Evolutionary conservation across 2,888 invertebrate genomes (phyloP), one percentile per base, ranked within the genome.

Genomic region (Yponomeuta malinellus): DNA sequence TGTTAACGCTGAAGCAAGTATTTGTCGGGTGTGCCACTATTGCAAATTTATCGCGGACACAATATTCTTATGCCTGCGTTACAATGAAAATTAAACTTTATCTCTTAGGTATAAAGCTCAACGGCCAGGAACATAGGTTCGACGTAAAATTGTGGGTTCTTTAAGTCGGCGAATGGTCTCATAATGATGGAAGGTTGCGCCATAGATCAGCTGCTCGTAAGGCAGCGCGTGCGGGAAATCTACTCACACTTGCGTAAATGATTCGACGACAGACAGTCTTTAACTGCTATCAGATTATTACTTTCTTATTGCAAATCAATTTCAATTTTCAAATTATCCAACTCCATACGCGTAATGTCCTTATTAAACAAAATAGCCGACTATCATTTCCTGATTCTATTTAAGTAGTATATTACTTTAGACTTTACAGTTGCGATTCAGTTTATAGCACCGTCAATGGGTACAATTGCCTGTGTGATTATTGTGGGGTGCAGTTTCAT

Each of bases 151-250:
- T 59, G 52, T 12, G 5, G 52, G 52, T 59, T 59, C 52, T 59
- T 59, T 59, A 59, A 59, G 52, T 1, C 15, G 52, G 52, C 52
- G 52, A 59, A 59, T 59, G 52, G 52, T 59, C 63, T 69, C 69
- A 87, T 89, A 89, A 87, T 86, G 89, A 90, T 88, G 85, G 87
- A 86, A 85, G 79, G 81, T 88, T 88, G 83, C 87, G 85, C 84
- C 86, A 87, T 81, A 83, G 81, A 84, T 83, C 84, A 81, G 81
- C 76, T 79, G 75, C 77, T 75, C 37, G 65, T 33, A 65, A 68
- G 59, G n/a, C 63, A 33, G 33, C 86, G 87, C 87, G 89, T 84
- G 87, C 86, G 80, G 83, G 83, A 86, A 87, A 86, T 85, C 84
- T 82, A 66, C 80, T 81, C 79, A 82, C 83, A 83, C 88, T 91